Evolutionary conservation across 2,888 invertebrate species (phyloP).

Genomic region (Caenorhabditis sulstoni): DNA sequence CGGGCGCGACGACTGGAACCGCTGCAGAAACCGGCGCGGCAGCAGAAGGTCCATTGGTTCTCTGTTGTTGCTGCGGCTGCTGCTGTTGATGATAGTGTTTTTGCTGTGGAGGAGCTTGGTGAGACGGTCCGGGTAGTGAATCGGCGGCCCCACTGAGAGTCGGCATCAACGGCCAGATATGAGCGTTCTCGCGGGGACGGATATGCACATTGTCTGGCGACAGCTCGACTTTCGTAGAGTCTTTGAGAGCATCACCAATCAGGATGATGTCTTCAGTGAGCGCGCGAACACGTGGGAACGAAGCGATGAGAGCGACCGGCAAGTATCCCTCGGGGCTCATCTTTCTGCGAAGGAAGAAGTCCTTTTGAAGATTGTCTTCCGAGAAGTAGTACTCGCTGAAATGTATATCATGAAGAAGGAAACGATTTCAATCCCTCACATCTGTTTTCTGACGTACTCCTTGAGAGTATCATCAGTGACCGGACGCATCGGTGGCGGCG

Average conservation of each 20-base stretch:
- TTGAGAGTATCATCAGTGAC: constrained; percentile 75
- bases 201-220: constrained; percentile 59
- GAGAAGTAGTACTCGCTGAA: constrained; percentile 99
- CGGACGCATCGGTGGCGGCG: constrained; percentile 57
- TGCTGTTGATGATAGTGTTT: constrained; percentile 16
- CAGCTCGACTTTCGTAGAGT: constrained; percentile 86
- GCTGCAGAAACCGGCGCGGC: not conserved
- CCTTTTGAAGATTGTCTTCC: constrained; percentile 93
- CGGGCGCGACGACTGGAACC: not conserved
- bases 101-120: constrained; percentile 16
- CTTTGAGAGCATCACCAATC: constrained; percentile 89
- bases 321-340: constrained; percentile 96
- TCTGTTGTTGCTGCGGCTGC: constrained; percentile 19
- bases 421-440: constrained; percentile 67
- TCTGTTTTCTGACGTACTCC: constrained; percentile 79
- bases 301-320: constrained; percentile 93
- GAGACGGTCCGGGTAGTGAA: constrained; percentile 32
- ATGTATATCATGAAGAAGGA: too few relatives aligned
- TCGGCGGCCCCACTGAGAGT: constrained; percentile 61
- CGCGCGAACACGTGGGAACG: constrained; percentile 93
- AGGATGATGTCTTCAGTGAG: constrained; percentile 90
- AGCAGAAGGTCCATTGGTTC: constrained; percentile 26
- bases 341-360: constrained; percentile 95
- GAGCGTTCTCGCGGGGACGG: constrained; percentile 85
- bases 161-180: constrained; percentile 88